Evolutionary conservation across 92 coral and sea anemone genomes (phyloP), one percentile per base, ranked within the genome.

Genomic region (Plumapathes pennacea): DNA sequence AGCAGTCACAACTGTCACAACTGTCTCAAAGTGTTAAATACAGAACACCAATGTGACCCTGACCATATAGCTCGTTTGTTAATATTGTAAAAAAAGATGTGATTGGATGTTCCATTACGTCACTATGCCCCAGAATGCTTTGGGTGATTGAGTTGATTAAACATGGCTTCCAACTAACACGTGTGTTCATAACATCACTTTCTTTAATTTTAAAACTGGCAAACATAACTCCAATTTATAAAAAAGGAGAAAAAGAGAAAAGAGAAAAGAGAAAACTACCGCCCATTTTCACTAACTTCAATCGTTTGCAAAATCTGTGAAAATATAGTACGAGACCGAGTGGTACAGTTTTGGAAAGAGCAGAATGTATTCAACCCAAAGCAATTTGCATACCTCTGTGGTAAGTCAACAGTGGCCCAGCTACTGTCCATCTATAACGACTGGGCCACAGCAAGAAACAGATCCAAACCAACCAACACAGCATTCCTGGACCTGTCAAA

Each of bases 291-390:
- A 11, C 53, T 80, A 18, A 64, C 86, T 3, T 23, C 32, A 4
- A 80, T 72, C 25, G 71, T 80, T 27, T 80, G 77, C 48, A 64
- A 72, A 39, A 72, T 80, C 32, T 71, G 71, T 4, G 85, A 79
- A 36, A 48, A 42, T 20, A 56, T 78, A 21, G 74, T 62, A 3
- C 19, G 57, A 32, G 32, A 48, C 28, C 72, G 63, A 43, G 32
- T 69, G 10, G 15, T 50, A 5, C 36, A 50, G 4, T 68, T 67
- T 64, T 68, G 72, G 77, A 23, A 27, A 12, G 29, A 40, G 11
- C 40, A 66, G 7, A 48, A 60, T 22, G 9, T 68, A 1, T 23
- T 77, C 13, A 68, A 32, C 29, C 48, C 38, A 17, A 28, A 68
- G 28, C 77, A 77, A 32, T 77, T 77, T 50, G 70, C 76, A 19